Evolutionary conservation across 2,113 vertebrate species (phyloP), one percentile per base, ranked within the genome.

Genomic region (Columbina picui): DNA sequence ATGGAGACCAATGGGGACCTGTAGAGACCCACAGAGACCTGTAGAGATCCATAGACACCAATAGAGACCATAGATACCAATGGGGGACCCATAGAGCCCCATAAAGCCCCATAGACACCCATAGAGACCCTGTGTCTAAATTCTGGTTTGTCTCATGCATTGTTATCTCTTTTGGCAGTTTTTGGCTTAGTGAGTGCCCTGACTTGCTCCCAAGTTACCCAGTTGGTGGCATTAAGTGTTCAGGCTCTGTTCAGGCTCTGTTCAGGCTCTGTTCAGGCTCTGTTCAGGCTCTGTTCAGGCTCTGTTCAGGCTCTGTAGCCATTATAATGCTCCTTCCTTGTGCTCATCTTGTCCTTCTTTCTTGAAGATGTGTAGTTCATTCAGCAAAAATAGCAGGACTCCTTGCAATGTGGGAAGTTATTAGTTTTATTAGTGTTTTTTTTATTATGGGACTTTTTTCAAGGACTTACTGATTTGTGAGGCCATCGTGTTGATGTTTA

Each of bases 401-500:
- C 1, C 12, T 10, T 75, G 56, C 27, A 39, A 10, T 29, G 4
- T 57, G 27, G 8, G 9, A 14, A 70, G 25, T 63, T 87, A n/a
- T 0, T 73, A 30, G 27, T 61, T 83, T 79, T 86, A 7, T 63
- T 85, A 20, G 32, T 73, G 32, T 6, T 57, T 29, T 57, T 43
- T 55, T 65, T 59, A 36, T 67, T 61, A 22, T 50, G 2, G 1
- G 30, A 7, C 27, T 12, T n/a, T 34, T 71, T 69, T 59, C 19
- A 43, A 60, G 34, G 36, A 50, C 13, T 47, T 65, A 16, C 5
- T n/a, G 30, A 32, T 90, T 70, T 79, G 15, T 82, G 70, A 71
- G 60, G 47, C 20, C 6, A 0, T 65, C 0, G 0, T 55, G 34
- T 75, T 82, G 59, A n/a, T 49, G 20, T 53, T 34, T 63, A 29